Evolutionary conservation across 2,113 vertebrate genomes (phyloP).

Genomic region (Toxostoma redivivum): DNA sequence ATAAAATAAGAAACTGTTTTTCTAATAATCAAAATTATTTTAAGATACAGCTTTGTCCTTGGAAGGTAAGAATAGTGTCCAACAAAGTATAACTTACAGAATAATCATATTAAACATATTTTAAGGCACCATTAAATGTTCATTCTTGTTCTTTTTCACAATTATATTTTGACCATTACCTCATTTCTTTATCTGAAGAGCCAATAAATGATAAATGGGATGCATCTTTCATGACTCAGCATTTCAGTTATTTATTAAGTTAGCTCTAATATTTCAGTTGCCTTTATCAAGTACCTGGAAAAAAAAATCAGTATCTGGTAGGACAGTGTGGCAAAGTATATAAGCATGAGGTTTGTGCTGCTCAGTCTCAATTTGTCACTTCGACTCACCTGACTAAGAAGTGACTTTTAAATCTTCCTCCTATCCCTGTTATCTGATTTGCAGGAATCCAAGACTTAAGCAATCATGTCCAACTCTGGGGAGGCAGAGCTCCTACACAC

Average conservation of each 20-base stretch:
- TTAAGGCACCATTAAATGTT: not conserved
- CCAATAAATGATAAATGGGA: not conserved
- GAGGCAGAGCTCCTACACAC: constrained; percentile 48
- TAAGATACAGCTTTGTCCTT: not conserved
- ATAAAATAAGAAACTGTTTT: not conserved
- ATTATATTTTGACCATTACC: not conserved
- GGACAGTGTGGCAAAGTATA: constrained; percentile 1
- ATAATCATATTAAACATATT: not conserved
- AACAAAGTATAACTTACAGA: not conserved
- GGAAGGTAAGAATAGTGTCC: not conserved
- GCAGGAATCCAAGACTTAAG: not conserved
- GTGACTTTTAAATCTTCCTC: not conserved
- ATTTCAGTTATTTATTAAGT: constrained; percentile 32
- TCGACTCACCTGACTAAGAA: not conserved
- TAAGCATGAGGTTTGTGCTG: not conserved
- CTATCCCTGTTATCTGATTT: not conserved
- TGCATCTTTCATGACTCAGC: not conserved
- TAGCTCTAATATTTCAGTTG: not conserved
- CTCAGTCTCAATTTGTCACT: not conserved
- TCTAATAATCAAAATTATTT: not conserved
- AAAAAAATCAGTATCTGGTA: not conserved
- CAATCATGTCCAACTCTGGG: not conserved
- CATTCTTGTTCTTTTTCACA: not conserved
- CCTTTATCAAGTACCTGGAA: not conserved
- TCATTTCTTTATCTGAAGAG: not conserved